Base-by-base conservation (phyloP, 2,113 vertebrate genomes). In the Aldabrachelys gigantea region DNA sequence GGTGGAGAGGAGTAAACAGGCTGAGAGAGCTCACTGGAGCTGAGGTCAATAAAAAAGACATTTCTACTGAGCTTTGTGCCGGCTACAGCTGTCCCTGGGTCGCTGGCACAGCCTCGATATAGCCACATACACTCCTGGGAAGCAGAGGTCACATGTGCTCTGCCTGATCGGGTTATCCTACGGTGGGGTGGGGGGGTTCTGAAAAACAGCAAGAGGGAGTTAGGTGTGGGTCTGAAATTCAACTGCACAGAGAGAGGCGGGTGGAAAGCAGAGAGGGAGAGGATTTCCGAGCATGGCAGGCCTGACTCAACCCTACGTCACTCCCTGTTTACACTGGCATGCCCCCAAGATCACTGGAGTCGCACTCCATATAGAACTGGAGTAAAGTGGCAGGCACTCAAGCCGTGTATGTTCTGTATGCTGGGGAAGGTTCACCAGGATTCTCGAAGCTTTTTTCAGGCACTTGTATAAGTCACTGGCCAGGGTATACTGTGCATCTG, bases 1-100 rank as follows among this genome's bases (percentile, higher is more conserved):
- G 94, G 91, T 90, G 92, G 90, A 80, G 96, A 96, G 94, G 91
- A 89, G 90, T 56, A 21, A 89, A 52, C n/a, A 29, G 93, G 89
- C 44, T 6, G 65, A 94, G 91, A 52, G 35, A 62, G 76, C 91
- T 83, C 7, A 4, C 88, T 10, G 81, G 82, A 11, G 3, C 31
- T 80, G 50, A 3, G 38, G 88, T 80, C 3, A 2, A 4, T 57
- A 53, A 17, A 5, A 8, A 49, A 16, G 86, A 54, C 75, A 85
- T 69, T 17, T 31, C 76, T 44, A 84, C 52, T 16, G 1, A 31
- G 49, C 57, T 53, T 19, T 25, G 87, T 38, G 72, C 78, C 35
- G 35, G 1, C 10, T 1, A 5, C 16, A 69, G 5, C 69, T 17
- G 22, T 52, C 52, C 75, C 59, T 1, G 21, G 3, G 2, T 25